Base-by-base conservation (phyloP, 2,888 invertebrate genomes). In the Chymomyza fuscimana region DNA sequence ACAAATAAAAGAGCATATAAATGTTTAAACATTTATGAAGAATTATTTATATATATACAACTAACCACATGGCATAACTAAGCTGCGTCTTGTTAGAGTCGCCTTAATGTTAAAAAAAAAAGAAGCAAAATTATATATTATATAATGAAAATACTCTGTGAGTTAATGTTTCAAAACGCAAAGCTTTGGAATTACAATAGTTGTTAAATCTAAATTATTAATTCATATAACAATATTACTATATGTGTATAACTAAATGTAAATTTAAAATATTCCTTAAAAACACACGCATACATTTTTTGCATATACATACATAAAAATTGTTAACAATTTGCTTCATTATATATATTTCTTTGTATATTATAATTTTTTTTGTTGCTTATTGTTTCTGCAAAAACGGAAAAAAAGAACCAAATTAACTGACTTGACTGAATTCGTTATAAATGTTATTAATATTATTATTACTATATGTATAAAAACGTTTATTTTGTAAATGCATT, bases 391-490 rank as follows among this genome's bases (percentile, higher is more conserved):
- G 52, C 15, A 16, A 16, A 52, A 52, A 52, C n/a, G 52, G 52
- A 54, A 54, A 54, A 51, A 19, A 54, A 54, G 52, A 54, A 58
- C 19, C 58, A 58, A 86, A 86, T 81, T 88, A 86, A 58, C 58
- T 81, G 83, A 84, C 88, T 87, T 88, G 85, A 86, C 85, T 86
- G 85, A 86, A 86, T 86, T 86, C 81, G 88, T 86, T 87, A 87
- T 87, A 79, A 86, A 84, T 84, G 80, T 84, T 84, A 82, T 86
- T 84, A 84, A 75, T 85, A 79, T 81, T 86, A 82, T 85, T 83
- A 83, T 86, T 79, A 73, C 68, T 78, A 79, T 73, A 72, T 77
- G 74, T 79, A 79, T 79, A 77, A 79, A 79, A 54, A 54, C 16
- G 72, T 77, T 69, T 79, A 75, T 77, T 58, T 56, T 32, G 32